These are phyloP conservation scores for Sminthurides aquaticus DNA, from an alignment of 2,888 invertebrate species.

Conservation along the genomic window DNA sequence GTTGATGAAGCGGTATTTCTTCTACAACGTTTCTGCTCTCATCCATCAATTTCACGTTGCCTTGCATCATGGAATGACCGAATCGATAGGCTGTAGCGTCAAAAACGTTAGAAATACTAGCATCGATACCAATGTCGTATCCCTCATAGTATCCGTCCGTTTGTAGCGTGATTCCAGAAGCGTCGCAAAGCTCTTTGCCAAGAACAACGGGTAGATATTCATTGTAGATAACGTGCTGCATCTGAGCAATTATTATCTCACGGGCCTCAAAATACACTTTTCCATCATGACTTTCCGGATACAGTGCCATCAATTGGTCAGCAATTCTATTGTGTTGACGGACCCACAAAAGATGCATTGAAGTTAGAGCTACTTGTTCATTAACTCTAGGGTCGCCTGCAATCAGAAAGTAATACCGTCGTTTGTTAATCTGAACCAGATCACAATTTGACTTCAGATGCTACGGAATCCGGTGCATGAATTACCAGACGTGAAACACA, in stretches of 20 bases:
- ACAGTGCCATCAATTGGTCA: conserved; percentile 46
- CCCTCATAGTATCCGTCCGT: conserved; percentile 46
- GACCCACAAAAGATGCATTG: conserved; percentile 61
- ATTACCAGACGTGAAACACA: conserved; percentile 67
- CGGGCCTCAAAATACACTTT: conserved; percentile 52
- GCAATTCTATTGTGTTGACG: conserved; percentile 52
- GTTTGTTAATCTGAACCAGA: not conserved
- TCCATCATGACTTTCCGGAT: conserved; percentile 49
- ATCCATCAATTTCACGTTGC: conserved; percentile 60
- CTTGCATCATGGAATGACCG: conserved; percentile 50
- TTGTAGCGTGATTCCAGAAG: conserved; percentile 19
- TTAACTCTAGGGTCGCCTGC: conserved; percentile 52
- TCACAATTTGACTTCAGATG: not conserved
- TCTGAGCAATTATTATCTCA: conserved; percentile 51
- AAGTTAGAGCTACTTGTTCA: conserved; percentile 60
- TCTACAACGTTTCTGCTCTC: conserved; percentile 52
- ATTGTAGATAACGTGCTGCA: conserved; percentile 52
- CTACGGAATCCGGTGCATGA: too few relatives aligned
- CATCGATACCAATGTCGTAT: conserved; percentile 10
- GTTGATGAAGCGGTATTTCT: conserved; percentile 65
- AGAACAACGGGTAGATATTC: conserved; percentile 53
- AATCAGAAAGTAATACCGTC: conserved; percentile 51
- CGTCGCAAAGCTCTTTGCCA: conserved; percentile 47
- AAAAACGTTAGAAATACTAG: conserved; percentile 20
- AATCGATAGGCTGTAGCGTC: conserved; percentile 15